Conservation (phyloP, 2,113 vertebrate species). For the Prunella himalayana region DNA sequence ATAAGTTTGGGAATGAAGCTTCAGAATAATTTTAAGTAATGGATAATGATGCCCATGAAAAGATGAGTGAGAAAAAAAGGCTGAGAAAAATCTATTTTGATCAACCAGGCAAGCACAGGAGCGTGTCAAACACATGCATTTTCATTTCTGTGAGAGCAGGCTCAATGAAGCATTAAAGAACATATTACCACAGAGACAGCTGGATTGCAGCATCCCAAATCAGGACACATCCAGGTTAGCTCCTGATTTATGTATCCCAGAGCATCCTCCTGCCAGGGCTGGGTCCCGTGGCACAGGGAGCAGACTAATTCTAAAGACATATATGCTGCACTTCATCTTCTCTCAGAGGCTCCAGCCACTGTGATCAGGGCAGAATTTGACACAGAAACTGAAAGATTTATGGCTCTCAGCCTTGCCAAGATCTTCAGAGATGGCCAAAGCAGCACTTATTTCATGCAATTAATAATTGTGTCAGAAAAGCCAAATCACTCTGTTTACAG, state of each 20-base stretch:
- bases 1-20: conserved; percentile 14
- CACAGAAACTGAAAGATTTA: conserved; percentile 50
- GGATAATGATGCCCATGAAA: conserved; percentile 39
- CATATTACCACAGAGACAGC: conserved; percentile 63
- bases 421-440: conserved; percentile 10
- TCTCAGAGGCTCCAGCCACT: conserved; percentile 18
- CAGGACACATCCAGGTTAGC: conserved; percentile 46
- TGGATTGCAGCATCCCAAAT: conserved; percentile 54
- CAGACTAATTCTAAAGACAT: conserved; percentile 48
- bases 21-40: conserved; percentile 55
- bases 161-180: conserved; percentile 72
- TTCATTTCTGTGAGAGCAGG: conserved; percentile 65
- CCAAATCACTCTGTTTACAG: background rate
- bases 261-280: conserved; percentile 52
- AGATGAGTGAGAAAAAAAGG: conserved; percentile 23
- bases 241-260: conserved; percentile 66
- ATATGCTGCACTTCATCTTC: conserved; percentile 44
- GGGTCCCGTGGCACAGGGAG: conserved; percentile 14
- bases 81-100: conserved; percentile 62
- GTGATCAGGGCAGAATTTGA: background rate
- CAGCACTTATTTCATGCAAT: background rate
- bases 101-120: conserved; percentile 49
- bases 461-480: background rate
- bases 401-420: background rate
- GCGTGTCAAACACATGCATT: conserved; percentile 66